A percentile compares a stretch with the other conserved stretches of the same genome.
Conservation (phyloP, 1,140 invertebrate genomes). For the Drosophila pectinifera region DNA sequence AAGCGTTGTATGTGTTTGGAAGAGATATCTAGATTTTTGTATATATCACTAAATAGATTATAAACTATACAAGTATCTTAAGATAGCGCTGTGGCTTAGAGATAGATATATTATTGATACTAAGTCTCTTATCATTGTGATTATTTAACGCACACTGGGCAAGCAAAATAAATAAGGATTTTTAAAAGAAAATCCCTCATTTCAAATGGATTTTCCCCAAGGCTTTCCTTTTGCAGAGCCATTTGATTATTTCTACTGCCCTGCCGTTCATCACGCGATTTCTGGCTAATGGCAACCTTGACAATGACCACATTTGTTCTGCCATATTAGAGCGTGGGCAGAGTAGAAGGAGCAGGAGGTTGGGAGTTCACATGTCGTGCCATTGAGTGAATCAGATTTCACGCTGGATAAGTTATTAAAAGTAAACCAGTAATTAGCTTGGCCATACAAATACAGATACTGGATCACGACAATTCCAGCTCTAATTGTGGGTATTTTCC, state of each 20-base stretch:
- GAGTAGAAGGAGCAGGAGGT: not conserved
- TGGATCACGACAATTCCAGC: constrained; percentile 29
- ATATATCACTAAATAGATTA: not conserved
- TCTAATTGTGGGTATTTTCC: constrained; percentile 56
- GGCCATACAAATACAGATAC: constrained; percentile 7
- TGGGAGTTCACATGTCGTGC: constrained; percentile 17
- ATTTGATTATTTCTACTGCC: constrained; percentile 6
- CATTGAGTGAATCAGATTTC: constrained; percentile 54
- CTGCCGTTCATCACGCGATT: constrained; percentile 26
- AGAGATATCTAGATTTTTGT: not conserved
- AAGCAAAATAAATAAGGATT: no score
- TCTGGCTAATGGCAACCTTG: constrained; percentile 29
- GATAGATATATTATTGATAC: not conserved
- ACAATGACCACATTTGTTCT: constrained; percentile 17
- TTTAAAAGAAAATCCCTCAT: not conserved
- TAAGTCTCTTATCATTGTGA: no score
- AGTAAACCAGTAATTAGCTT: constrained; percentile 33
- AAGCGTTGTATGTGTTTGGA: not conserved
- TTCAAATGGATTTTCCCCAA: not conserved
- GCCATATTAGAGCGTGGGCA: constrained; percentile 1
- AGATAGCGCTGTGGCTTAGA: not conserved
- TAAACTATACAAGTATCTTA: not conserved
- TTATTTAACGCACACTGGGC: not conserved
- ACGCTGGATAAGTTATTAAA: constrained; percentile 38
- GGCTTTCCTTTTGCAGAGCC: not conserved